A percentile compares a stretch with the other conserved stretches of the same genome.
phyloP scores from a whole-genome alignment of 2,797 vertebrate genomes.

The Petrocephalus sullivani region DNA sequence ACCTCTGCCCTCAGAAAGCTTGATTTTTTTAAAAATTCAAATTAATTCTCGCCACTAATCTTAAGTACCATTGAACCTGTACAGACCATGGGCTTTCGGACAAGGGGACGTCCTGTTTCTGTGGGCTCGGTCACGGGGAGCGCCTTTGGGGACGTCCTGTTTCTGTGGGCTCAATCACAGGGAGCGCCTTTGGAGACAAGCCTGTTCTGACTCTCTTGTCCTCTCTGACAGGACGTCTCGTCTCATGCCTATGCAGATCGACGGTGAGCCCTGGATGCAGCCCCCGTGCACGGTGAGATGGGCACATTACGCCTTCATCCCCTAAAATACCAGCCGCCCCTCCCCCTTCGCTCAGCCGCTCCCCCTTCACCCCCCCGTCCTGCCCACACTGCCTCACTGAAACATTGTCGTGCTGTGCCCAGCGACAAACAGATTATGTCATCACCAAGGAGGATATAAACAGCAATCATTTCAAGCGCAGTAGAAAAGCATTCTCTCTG shows the following conservation, averaged over 20 bases:
- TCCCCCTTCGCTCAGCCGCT: not conserved
- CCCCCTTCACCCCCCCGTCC: not conserved
- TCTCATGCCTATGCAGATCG: conserved; percentile 92
- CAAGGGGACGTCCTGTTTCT: not conserved
- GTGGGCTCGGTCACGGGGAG: not conserved
- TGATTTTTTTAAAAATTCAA: not conserved
- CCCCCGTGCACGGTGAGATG: conserved; percentile 77
- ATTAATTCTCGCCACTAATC: not conserved
- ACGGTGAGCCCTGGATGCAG: conserved; percentile 97
- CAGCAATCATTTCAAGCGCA: conserved; percentile 28
- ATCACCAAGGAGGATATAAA: conserved; percentile 20
- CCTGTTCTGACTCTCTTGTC: conserved; percentile 31
- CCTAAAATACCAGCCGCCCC: not conserved
- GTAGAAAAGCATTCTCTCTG: not conserved
- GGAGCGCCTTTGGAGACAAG: not conserved
- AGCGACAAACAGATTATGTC: conserved; percentile 6
- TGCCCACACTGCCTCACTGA: conserved; percentile 21
- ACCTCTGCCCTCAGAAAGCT: not conserved
- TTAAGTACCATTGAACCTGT: conserved; percentile 44
- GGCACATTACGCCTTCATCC: not conserved
- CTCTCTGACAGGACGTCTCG: conserved; percentile 71
- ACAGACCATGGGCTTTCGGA: conserved; percentile 38
- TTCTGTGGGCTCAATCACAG: not conserved
- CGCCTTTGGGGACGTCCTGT: not conserved
- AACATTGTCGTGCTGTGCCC: conserved; percentile 17